Evolutionary conservation across 1,140 invertebrate genomes (phyloP).

Genomic region (Zaprionus gabonicus): DNA sequence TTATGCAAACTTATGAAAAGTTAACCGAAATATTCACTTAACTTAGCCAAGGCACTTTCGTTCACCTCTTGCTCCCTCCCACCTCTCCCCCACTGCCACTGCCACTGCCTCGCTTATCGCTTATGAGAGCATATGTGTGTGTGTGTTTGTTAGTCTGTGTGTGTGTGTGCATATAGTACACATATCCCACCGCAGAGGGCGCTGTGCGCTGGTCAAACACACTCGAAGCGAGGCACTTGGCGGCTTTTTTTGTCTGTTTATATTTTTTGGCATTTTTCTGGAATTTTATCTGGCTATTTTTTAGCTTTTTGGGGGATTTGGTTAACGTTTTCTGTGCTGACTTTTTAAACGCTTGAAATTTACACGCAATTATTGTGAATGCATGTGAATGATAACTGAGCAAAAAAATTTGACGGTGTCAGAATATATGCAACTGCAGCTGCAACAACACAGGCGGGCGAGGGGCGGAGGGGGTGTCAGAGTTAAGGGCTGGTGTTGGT

Average conservation of each 20-base stretch:
- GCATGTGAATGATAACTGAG: slow-evolving; percentile 58
- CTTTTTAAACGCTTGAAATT: slow-evolving; percentile 58
- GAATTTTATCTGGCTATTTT: neutral
- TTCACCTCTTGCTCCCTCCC: neutral
- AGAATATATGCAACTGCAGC: slow-evolving; percentile 53
- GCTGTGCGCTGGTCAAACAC: no score
- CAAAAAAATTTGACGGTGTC: slow-evolving; percentile 9
- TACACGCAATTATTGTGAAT: slow-evolving; percentile 75
- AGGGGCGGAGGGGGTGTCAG: neutral
- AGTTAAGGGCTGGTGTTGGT: neutral
- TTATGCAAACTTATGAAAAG: neutral
- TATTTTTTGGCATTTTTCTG: neutral
- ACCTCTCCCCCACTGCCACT: neutral
- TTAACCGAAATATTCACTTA: neutral
- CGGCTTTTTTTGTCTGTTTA: neutral
- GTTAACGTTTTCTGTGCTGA: slow-evolving; percentile 32
- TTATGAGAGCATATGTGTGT: no score
- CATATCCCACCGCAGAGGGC: neutral
- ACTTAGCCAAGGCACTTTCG: neutral
- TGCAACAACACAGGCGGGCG: neutral
- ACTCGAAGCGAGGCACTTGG: no score
- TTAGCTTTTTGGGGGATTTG: neutral
- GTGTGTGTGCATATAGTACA: neutral
- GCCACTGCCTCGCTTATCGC: no score
- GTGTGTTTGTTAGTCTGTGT: neutral